Evolutionary conservation across 2,113 vertebrate genomes (phyloP).

Genomic region (Chrysemys picta): DNA sequence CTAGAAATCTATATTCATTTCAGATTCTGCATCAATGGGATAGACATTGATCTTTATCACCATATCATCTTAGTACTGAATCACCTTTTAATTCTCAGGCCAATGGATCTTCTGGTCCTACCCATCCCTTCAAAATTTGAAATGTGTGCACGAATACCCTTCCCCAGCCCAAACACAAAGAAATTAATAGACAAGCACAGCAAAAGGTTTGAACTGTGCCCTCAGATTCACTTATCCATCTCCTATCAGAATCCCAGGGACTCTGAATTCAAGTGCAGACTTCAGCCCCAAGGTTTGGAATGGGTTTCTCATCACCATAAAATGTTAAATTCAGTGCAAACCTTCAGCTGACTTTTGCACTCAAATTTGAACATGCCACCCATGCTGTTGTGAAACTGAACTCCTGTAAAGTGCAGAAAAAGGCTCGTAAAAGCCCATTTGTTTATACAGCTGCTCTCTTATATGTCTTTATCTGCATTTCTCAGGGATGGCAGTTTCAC

Average conservation of each 20-base stretch:
- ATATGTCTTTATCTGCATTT: neutral
- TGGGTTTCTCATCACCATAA: neutral
- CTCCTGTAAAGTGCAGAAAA: fast-evolving
- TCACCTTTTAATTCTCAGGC: neutral
- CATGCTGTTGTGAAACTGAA: fast-evolving
- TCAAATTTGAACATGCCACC: neutral
- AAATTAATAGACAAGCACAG: neutral
- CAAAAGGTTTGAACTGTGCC: neutral
- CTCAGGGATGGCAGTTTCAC: neutral
- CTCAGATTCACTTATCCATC: neutral
- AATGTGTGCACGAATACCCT: neutral
- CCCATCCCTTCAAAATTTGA: neutral
- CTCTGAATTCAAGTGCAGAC: neutral
- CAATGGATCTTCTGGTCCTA: neutral
- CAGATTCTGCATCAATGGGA: neutral
- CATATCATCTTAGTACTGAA: neutral
- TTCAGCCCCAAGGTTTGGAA: neutral
- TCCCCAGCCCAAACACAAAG: neutral
- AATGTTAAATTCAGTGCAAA: neutral
- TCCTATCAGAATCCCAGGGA: neutral
- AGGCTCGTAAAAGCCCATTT: neutral
- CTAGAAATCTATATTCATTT: neutral
- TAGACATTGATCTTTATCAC: neutral
- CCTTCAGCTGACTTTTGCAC: neutral
- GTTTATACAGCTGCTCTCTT: neutral